Conservation (phyloP, 1,140 invertebrate genomes). For the Bombus sibiricus region DNA sequence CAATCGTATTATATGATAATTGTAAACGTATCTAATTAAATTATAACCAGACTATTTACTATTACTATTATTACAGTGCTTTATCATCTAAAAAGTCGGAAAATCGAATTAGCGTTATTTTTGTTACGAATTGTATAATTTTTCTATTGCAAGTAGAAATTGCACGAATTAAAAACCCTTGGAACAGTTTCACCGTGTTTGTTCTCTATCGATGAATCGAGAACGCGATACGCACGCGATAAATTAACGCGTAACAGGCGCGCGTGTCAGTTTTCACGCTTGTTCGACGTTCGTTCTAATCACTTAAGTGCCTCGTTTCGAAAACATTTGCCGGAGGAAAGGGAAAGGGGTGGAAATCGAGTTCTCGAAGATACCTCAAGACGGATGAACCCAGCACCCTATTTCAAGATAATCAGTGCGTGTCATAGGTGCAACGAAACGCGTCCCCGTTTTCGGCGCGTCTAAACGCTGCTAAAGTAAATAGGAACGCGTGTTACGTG, state of each 20-base stretch:
- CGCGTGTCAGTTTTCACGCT: conserved; percentile 48
- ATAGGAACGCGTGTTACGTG: conserved; percentile 66
- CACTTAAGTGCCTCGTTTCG: conserved; percentile 15
- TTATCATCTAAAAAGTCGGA: too few species aligned
- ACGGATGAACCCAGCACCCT: conserved; percentile 28
- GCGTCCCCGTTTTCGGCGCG: conserved; percentile 38
- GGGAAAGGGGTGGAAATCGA: conserved; percentile 49
- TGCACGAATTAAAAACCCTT: too few species aligned
- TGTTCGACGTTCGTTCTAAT: conserved; percentile 29
- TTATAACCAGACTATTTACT: too few species aligned
- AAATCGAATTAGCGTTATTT: too few species aligned
- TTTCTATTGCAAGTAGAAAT: too few species aligned
- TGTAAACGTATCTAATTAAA: too few species aligned
- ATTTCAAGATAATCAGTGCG: conserved; percentile 41
- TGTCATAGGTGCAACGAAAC: conserved; percentile 29
- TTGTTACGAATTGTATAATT: too few species aligned
- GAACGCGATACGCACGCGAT: conserved; percentile 23
- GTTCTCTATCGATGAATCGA: conserved; percentile 11
- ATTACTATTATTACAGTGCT: rapidly evolving
- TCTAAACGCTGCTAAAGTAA: conserved; percentile 60
- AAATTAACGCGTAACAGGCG: conserved; percentile 40
- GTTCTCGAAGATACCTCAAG: conserved; percentile 2
- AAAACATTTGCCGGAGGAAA: conserved; percentile 16
- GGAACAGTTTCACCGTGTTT: background rate
- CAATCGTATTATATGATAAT: too few species aligned